phyloP scores from a whole-genome alignment of 2,888 invertebrate species.

The Drosophila macrospina region DNA sequence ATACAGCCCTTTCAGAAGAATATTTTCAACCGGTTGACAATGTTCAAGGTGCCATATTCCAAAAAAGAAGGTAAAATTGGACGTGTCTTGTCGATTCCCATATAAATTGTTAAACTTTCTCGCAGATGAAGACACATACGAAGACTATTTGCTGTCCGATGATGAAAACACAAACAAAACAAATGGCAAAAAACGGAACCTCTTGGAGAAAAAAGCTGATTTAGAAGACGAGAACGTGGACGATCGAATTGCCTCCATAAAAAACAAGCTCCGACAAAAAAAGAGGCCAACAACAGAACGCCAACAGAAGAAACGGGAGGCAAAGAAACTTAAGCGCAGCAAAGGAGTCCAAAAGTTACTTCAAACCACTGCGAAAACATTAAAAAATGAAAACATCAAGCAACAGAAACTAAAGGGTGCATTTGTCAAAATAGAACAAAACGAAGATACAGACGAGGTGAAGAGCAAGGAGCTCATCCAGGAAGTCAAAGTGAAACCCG shows the following conservation, averaged over 20 bases:
- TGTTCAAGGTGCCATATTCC: conserved; percentile 83
- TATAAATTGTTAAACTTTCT: conserved; percentile 22
- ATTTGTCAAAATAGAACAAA: conserved; percentile 46
- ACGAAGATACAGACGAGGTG: conserved; percentile 23
- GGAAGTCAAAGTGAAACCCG: conserved; percentile 86
- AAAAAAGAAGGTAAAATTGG: conserved; percentile 75
- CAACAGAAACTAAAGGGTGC: conserved; percentile 59
- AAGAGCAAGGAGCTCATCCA: conserved; percentile 85
- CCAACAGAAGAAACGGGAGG: conserved; percentile 79
- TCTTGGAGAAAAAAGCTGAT: conserved; percentile 10
- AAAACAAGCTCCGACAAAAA: conserved; percentile 84
- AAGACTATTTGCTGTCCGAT: conserved; percentile 79
- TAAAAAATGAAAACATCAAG: conserved; percentile 83
- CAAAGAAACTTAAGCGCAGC: conserved; percentile 83
- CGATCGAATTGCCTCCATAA: conserved; percentile 79
- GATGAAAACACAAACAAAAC: conserved; percentile 52
- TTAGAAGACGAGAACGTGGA: conserved; percentile 74
- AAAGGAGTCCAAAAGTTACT: conserved; percentile 83
- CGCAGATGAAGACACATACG: conserved; percentile 69
- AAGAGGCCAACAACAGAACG: conserved; percentile 82
- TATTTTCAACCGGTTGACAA: conserved; percentile 78
- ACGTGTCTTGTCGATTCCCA: background rate
- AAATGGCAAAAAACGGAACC: conserved; percentile 40
- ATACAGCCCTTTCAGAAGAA: conserved; percentile 49
- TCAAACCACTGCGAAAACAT: conserved; percentile 76